A percentile compares a stretch with the other conserved stretches of the same genome.
Conservation (phyloP, 2,888 invertebrate genomes). For the Cremastinae sp. region DNA sequence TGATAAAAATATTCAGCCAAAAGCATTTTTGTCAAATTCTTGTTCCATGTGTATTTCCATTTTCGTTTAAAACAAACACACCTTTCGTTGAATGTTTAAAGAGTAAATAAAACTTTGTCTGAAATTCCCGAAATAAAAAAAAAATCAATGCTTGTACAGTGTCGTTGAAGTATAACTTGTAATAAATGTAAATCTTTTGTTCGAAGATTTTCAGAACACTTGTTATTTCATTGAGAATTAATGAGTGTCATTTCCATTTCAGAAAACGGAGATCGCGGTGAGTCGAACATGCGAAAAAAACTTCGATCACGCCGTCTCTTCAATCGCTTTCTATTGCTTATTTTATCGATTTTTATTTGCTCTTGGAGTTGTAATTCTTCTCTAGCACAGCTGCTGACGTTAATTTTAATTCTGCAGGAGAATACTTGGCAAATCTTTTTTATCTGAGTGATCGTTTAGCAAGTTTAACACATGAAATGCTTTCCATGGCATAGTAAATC, state of each 20-base stretch:
- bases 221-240: too few species aligned
- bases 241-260: too few species aligned
- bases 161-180: conserved; percentile 17
- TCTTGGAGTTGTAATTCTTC: conserved; percentile 50
- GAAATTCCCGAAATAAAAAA: neutral
- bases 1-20: too few species aligned
- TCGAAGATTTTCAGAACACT: too few species aligned
- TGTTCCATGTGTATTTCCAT: too few species aligned
- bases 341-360: conserved; percentile 1
- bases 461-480: conserved; percentile 34
- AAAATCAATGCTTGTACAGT: conserved; percentile 41
- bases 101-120: too few species aligned
- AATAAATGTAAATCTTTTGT: neutral
- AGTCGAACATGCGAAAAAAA: conserved; percentile 60
- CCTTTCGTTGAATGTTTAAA: too few species aligned
- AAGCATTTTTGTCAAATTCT: too few species aligned
- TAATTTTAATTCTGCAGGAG: conserved; percentile 47
- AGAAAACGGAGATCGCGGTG: conserved; percentile 74
- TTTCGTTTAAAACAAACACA: too few species aligned
- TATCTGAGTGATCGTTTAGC: conserved; percentile 13
- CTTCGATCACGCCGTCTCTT: conserved; percentile 36
- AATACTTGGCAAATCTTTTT: neutral
- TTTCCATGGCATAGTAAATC: conserved; percentile 51
- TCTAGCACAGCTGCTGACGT: conserved; percentile 55
- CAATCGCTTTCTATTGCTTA: conserved; percentile 36